Evolutionary conservation across 1,140 invertebrate genomes (phyloP), one percentile per base, ranked within the genome.

Genomic region (Hypothenemus hampei): DNA sequence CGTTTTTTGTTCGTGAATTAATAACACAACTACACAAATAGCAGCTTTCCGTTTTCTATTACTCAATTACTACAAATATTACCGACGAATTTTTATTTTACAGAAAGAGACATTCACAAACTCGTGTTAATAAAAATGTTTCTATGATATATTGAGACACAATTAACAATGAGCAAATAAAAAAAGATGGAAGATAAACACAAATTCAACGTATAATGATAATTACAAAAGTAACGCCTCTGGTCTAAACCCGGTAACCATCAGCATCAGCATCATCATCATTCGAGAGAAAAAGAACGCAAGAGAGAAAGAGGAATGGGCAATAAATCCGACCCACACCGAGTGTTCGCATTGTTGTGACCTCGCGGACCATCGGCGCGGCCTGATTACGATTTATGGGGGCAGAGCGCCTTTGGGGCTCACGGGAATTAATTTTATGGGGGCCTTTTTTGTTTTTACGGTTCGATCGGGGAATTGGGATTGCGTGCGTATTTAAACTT

Each of bases 311-410:
- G n/a, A 22, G 16, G 26, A 49, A 51, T 21, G n/a, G 37, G 6
- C 29, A 13, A 51, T 51, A 51, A 51, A 51, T 51, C 23, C 37
- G 49, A 51, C 37, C 49, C 49, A 51, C 49, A 51, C 49, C 37
- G 49, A 51, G 49, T 51, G 49, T 51, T 51, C 49, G 49, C 37
- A 51, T 51, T 51, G 49, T 51, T 51, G 49, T 51, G 49, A 51
- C 49, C 49, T 43, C 49, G 47, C 47, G 47, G 45, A 18, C 45
- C 29, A 47, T 50, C 47, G 47, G 15, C 36, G 22, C 33, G 16
- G 47, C 49, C 37, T 51, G 49, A 51, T 51, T 51, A 51, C 49
- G 26, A 51, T 51, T 51, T 51, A 51, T 51, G 49, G 49, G 49
- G 49, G 39, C 37, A 51, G 23, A 51, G 49, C 23, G 49, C 37